Evolutionary conservation across 2,888 invertebrate genomes (phyloP).

Genomic region (Apantesis nais): DNA sequence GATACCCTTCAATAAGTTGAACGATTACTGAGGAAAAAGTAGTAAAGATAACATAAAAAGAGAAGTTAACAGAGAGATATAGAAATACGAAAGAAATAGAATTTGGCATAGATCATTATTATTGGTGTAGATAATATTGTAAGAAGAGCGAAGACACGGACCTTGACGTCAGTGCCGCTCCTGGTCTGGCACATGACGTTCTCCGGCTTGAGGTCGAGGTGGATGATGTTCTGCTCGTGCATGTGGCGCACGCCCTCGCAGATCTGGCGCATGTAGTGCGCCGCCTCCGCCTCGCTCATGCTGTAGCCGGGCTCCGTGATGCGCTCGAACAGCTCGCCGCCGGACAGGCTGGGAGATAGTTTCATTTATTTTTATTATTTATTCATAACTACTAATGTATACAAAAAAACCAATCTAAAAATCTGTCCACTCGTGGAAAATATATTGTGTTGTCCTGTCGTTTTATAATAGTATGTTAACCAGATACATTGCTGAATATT

Average conservation of each 20-base stretch:
- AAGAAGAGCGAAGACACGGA: constrained; percentile 31
- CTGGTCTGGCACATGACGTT: constrained; percentile 99
- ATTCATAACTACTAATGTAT: too few relatives aligned
- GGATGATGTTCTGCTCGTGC: constrained; percentile 99
- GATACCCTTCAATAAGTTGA: too few relatives aligned
- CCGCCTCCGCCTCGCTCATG: constrained; percentile 99
- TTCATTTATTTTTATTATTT: not conserved
- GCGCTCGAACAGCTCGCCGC: constrained; percentile 99
- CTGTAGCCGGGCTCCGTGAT: constrained; percentile 99
- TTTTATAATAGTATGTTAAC: too few relatives aligned
- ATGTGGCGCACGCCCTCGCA: constrained; percentile 99
- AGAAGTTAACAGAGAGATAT: not conserved
- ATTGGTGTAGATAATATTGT: too few relatives aligned
- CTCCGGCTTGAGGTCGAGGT: constrained; percentile 98
- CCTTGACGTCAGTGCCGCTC: constrained; percentile 97
- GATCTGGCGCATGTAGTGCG: constrained; percentile 99
- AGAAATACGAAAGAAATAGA: not conserved
- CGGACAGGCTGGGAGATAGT: constrained; percentile 91
- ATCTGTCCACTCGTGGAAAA: too few relatives aligned
- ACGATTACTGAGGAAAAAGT: not conserved
- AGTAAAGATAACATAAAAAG: not conserved
- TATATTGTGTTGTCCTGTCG: too few relatives aligned
- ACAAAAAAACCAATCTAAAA: too few relatives aligned
- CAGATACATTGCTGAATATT: too few relatives aligned
- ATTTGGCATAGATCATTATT: too few relatives aligned